phyloP scores from a whole-genome alignment of 2,113 vertebrate species.

The Fregetta grallaria region DNA sequence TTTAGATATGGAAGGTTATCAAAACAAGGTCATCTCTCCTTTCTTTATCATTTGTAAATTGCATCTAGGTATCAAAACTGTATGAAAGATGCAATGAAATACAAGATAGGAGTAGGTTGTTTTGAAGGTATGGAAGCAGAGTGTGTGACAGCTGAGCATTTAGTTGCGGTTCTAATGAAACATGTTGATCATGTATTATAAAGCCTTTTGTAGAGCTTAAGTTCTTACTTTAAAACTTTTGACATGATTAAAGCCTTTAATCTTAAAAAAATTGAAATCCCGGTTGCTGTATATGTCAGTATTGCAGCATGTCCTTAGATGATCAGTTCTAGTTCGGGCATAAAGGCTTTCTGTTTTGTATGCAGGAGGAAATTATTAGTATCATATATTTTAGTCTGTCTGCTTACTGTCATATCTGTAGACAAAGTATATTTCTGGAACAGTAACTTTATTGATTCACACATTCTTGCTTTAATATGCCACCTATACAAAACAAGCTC shows the following conservation, averaged over 20 bases:
- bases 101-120: not conserved
- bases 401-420: not conserved
- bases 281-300: not conserved
- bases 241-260: not conserved
- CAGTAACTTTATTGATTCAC: not conserved
- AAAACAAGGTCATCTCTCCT: not conserved
- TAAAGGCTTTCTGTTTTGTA: not conserved
- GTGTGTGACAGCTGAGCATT: not conserved
- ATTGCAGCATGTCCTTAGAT: not conserved
- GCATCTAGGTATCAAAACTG: not conserved
- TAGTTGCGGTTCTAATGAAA: not conserved
- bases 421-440: not conserved
- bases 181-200: not conserved
- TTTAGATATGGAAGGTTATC: not conserved
- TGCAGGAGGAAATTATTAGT: not conserved
- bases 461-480: not conserved
- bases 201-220: not conserved
- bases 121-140: not conserved
- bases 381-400: not conserved
- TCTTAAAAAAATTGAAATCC: not conserved
- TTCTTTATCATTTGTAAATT: not conserved
- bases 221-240: not conserved
- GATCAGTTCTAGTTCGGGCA: not conserved
- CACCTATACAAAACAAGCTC: not conserved
- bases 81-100: not conserved